Evolutionary conservation across 2,888 invertebrate genomes (phyloP).

Genomic region (Heteromurus nitidus): DNA sequence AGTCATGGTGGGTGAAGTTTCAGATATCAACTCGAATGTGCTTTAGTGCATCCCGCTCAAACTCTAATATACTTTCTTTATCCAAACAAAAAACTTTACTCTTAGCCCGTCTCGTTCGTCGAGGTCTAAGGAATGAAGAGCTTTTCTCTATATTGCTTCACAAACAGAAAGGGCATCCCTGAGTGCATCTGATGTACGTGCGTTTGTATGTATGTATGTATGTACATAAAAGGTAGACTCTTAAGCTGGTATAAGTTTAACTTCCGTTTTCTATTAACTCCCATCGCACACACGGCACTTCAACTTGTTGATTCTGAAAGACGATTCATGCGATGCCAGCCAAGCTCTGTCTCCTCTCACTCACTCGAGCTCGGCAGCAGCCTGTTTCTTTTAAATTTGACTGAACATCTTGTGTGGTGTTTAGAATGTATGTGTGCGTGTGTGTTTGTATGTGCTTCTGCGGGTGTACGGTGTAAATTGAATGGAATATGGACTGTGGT

Average conservation of each 20-base stretch:
- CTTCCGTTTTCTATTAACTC: constrained; percentile 8
- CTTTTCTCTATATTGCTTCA: background rate
- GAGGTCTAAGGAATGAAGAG: too few relatives aligned
- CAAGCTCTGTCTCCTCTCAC: too few relatives aligned
- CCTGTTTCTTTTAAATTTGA: background rate
- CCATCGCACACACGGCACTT: background rate
- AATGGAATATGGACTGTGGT: too few relatives aligned
- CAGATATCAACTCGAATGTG: too few relatives aligned
- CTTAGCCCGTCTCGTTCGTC: background rate
- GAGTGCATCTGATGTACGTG: too few relatives aligned
- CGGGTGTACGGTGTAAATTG: too few relatives aligned
- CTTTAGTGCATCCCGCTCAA: too few relatives aligned
- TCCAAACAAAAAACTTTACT: background rate
- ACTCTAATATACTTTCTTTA: background rate
- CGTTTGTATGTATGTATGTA: background rate
- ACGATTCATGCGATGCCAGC: background rate
- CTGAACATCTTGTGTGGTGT: too few relatives aligned
- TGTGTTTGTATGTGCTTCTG: too few relatives aligned
- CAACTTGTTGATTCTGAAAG: constrained; percentile 50
- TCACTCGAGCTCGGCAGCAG: background rate
- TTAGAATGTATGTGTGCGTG: too few relatives aligned
- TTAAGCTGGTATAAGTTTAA: background rate
- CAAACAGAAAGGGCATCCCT: too few relatives aligned
- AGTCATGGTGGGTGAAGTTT: background rate
- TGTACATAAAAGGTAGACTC: constrained; percentile 2